Base-by-base conservation (phyloP, 2,113 vertebrate species). In the Eretmochelys imbricata region DNA sequence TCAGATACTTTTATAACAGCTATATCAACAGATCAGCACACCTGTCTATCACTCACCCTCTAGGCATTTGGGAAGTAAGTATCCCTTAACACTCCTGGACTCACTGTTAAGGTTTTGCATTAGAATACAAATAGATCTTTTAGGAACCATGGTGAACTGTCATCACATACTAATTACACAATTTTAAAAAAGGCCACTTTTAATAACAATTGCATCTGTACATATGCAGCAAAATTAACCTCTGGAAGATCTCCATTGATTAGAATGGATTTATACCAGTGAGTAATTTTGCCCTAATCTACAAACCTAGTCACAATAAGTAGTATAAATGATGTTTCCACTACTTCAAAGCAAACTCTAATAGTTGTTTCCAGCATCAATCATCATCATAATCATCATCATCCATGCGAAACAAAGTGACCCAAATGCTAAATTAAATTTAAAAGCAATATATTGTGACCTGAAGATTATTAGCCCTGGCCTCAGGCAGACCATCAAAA, bases 401-500 rank as follows among this genome's bases (percentile, higher is more conserved):
- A n/a, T 4, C 19, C 80, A 92, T 79, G 16, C 59, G 42, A 12
- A 31, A 80, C 38, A 12, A 42, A 53, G 25, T 27, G 62, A 65
- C 0, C n/a, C 42, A 2, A 0, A 27, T 84, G 5, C 0, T 62
- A 9, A 89, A 84, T 53, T 90, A 0, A 62, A 87, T 87, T 85
- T n/a, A 1, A 12, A 38, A 38, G 10, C 10, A 2, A 0, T 9
- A 46, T n/a, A 35, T 17, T 57, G 7, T 4, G 62, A 1, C 1
- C 31, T 17, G 11, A 90, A 81, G 92, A 72, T 2, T 24, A 0
- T 20, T 4, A 16, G 4, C 38, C 42, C 53, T 25, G 8, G 0
- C 0, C 80, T 85, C 38, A 65, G 51, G 9, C 2, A 57, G 8
- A 85, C 0, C 4, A 55, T 4, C 3, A 0, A 2, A 76, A 38